Base-by-base conservation (phyloP, 2,797 vertebrate genomes). In the Tapera naevia region DNA sequence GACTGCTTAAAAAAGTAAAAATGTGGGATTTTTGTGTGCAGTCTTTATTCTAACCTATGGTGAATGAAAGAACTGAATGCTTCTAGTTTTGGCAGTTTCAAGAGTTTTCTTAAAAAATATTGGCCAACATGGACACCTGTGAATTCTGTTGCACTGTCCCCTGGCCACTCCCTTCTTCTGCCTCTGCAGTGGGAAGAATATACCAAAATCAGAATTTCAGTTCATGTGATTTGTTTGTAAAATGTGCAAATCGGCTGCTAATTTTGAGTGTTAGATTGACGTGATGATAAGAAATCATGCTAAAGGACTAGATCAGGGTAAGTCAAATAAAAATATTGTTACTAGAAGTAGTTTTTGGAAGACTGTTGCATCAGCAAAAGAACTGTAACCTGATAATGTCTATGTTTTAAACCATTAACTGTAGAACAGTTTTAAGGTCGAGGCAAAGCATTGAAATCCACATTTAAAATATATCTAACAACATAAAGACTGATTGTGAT, bases 271-370 rank as follows among this genome's bases (percentile, higher is more conserved):
- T 92, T 88, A 58, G 79, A 79, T 93, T 91, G 64, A 89, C 53
- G 64, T 17, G n/a, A 60, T 91, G 90, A 93, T 94, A 90, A 86
- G 76, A 93, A 87, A 93, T 95, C 91, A 69, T 67, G 70, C 48
- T 58, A 30, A 84, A 80, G 51, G 64, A 7, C 93, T 94, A 85
- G 32, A 78, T 92, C 35, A 46, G 24, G 50, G 70, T 92, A 89
- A 96, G 94, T 82, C 46, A 94, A 95, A 80, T 56, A 94, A 93
- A 93, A 94, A 72, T 74, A 50, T 91, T 91, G 71, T 88, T 96
- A 41, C 72, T 95, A 96, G 91, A 96, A 96, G 76, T 73, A 50
- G 15, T 86, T 88, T 79, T 92, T 88, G 84, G 91, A 96, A 87
- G 88, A 76, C 32, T 78, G 64, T 93, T 95, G 75, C 78, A 95